Percentiles rank a stretch among this genome's conserved stretches.
These are phyloP conservation scores for Mimas tiliae DNA, from an alignment of 2,888 invertebrate species.

Conservation along the genomic window DNA sequence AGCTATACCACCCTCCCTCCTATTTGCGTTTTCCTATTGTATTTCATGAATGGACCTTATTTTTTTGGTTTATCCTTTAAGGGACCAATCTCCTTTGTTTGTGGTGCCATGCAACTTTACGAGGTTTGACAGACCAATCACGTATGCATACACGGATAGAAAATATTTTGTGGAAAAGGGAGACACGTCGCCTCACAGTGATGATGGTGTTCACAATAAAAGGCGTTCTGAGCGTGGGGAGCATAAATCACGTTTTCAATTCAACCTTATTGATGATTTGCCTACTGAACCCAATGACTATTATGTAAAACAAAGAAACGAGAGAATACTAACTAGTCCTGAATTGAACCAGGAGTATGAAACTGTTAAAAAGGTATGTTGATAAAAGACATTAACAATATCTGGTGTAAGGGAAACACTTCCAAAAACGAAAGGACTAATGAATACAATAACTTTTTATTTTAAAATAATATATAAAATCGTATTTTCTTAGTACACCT, in stretches of 20 bases:
- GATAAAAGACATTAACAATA: too few species aligned
- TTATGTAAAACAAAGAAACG: conserved; percentile 82
- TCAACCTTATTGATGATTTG: conserved; percentile 85
- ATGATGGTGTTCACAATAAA: conserved; percentile 61
- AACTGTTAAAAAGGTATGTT: conserved; percentile 74
- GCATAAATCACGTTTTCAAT: conserved; percentile 86
- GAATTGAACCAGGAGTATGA: conserved; percentile 71
- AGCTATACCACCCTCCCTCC: too few species aligned
- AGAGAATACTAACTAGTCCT: conserved; percentile 69
- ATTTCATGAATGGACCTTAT: too few species aligned
- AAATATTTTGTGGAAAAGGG: conserved; percentile 47
- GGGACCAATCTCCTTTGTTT: conserved; percentile 83
- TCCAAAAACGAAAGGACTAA: too few species aligned
- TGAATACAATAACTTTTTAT: too few species aligned
- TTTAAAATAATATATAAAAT: too few species aligned
- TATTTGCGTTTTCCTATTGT: too few species aligned
- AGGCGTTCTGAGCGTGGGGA: conserved; percentile 56
- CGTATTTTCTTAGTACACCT: too few species aligned
- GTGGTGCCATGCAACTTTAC: conserved; percentile 92
- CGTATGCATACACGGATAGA: conserved; percentile 69
- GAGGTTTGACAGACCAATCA: conserved; percentile 87
- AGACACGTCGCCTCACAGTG: conserved; percentile 49
- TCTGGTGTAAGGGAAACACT: too few species aligned
- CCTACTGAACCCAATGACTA: conserved; percentile 86
- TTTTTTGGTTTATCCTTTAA: conserved; percentile 34